These are phyloP conservation scores for Lates calcarifer DNA, from an alignment of 2,113 vertebrate genomes.

Conservation along the genomic window DNA sequence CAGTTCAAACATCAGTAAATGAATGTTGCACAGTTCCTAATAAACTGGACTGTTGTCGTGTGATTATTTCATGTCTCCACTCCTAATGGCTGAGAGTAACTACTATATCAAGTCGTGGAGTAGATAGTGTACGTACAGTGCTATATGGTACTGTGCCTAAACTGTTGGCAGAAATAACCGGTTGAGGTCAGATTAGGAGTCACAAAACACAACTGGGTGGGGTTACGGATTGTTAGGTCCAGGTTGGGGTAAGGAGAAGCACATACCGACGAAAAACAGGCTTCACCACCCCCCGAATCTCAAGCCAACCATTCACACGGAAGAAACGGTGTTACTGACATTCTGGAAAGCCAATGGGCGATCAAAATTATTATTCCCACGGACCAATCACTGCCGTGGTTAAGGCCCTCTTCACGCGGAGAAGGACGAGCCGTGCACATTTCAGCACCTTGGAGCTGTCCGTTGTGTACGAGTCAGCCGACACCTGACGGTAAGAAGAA, in stretches of 20 bases:
- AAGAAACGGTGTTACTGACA: constrained; percentile 5
- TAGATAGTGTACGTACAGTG: too few species aligned
- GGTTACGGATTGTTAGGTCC: not conserved
- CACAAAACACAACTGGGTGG: too few species aligned
- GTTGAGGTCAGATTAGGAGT: not conserved
- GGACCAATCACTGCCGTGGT: constrained; percentile 44
- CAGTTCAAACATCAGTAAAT: not conserved
- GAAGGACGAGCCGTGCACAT: constrained; percentile 25
- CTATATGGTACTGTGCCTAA: too few species aligned
- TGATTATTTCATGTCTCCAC: too few species aligned
- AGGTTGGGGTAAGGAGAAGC: not conserved
- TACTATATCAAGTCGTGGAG: too few species aligned
- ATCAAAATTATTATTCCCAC: not conserved
- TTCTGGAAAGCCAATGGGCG: constrained; percentile 42
- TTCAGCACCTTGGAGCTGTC: constrained; percentile 77
- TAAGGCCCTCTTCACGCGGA: not conserved
- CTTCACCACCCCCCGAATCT: not conserved
- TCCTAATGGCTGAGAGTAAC: too few species aligned
- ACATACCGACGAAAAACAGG: too few species aligned
- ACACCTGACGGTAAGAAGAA: constrained; percentile 53
- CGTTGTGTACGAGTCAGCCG: constrained; percentile 18
- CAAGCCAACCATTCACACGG: not conserved
- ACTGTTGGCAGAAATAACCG: not conserved
- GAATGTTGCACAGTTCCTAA: not conserved
- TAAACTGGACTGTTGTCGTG: not conserved